A percentile compares a stretch with the other conserved stretches of the same genome.
Conservation (phyloP, 2,888 invertebrate species). For the Rhodophaea formosa region DNA sequence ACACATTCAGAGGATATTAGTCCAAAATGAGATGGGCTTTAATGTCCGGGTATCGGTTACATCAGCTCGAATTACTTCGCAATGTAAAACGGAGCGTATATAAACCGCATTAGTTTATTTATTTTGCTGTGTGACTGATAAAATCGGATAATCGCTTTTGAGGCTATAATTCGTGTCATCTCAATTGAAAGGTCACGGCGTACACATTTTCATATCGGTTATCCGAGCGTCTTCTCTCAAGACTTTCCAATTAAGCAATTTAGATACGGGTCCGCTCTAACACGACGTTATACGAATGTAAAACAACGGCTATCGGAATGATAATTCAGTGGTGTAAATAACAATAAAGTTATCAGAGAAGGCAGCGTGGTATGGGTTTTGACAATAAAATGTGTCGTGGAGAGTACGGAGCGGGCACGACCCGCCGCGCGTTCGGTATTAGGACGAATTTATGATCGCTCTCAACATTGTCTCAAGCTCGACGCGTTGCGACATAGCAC, state of each 20-base stretch:
- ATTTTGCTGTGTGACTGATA: conserved; percentile 54
- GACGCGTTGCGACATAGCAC: conserved; percentile 11
- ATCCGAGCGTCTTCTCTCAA: conserved; percentile 57
- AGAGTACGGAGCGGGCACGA: conserved; percentile 50
- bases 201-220: conserved; percentile 60
- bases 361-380: conserved; percentile 72
- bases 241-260: conserved; percentile 80
- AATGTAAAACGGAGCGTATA: conserved; percentile 48
- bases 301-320: conserved; percentile 76
- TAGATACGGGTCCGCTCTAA: conserved; percentile 70
- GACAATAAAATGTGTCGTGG: conserved; percentile 74
- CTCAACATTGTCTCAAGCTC: conserved; percentile 34
- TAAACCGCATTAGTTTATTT: conserved; percentile 55
- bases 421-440: conserved; percentile 57
- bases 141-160: conserved; percentile 52
- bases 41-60: conserved; percentile 48
- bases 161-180: conserved; percentile 46
- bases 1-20: conserved; percentile 38
- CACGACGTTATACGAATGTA: conserved; percentile 74
- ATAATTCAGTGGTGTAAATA: conserved; percentile 78
- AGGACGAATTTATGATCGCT: conserved; percentile 66
- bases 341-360: conserved; percentile 78
- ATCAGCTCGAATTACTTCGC: conserved; percentile 47
- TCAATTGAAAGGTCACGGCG: conserved; percentile 62
- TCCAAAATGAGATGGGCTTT: conserved; percentile 42